Base-by-base conservation (phyloP, 2,888 invertebrate species). In the Tyria jacobaeae region DNA sequence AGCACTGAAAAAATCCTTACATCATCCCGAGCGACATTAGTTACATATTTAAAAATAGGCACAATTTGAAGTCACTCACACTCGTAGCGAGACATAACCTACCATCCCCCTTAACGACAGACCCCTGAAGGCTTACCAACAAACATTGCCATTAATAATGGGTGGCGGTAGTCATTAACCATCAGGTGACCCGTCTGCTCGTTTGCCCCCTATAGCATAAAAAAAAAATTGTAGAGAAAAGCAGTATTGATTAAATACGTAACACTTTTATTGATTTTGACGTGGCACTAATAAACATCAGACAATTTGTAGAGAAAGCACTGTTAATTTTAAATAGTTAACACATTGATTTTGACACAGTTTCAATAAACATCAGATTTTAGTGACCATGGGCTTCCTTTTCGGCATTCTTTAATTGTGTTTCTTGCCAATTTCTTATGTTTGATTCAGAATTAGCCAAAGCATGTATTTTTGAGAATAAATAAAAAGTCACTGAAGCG, bases 391-490 rank as follows among this genome's bases (percentile, higher is more conserved):
- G 85, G 37, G 75, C 79, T 77, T 92, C 92, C 71, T 91, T 89
- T 82, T 89, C 90, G 44, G 92, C 92, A 60, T 67, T 68, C 73
- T 79, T 89, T 60, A 83, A 79, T 75, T 92, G 91, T 0, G 78
- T 76, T 78, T 92, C 92, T 34, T 88, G 90, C 93, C 93, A 93
- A 59, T 61, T 82, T 71, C 57, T 83, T 56, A 80, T 68, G 67
- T 90, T 91, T 67, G 61, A 79, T 1, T 88, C 86, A 24, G 89
- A 93, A 91, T 94, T 95, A 92, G 96, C 94, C 54, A 96, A 57
- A 68, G 88, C 94, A 80, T 96, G 95, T 76, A 98, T 96, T 85
- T 96, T 95, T 21, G 90, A 91, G 87, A 97, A 96, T 1, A 96
- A 69, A 53, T 97, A 97, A 21, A 95, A 70, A 41, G 94, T 90